phyloP scores from a whole-genome alignment of 2,888 invertebrate species.

The Eupithecia pulchellata region DNA sequence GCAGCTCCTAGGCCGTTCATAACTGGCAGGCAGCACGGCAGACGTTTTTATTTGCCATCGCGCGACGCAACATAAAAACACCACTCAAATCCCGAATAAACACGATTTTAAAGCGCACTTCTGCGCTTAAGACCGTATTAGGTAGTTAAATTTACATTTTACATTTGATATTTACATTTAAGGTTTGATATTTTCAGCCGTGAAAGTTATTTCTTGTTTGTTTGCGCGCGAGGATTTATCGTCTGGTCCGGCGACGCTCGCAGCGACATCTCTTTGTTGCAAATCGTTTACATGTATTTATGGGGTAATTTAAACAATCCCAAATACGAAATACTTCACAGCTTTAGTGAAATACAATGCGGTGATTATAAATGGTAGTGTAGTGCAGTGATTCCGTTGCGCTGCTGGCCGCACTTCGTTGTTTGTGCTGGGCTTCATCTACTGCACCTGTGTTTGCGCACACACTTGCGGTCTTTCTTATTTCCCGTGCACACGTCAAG shows the following conservation, averaged over 20 bases:
- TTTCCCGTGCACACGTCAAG: neutral
- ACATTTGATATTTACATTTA: constrained; percentile 81
- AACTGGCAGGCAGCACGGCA: constrained; percentile 66
- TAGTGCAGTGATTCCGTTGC: constrained; percentile 30
- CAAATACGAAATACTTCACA: constrained; percentile 71
- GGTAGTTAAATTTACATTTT: constrained; percentile 84
- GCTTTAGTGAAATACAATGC: constrained; percentile 63
- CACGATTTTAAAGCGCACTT: constrained; percentile 75
- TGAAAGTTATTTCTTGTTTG: constrained; percentile 77
- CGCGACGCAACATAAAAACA: constrained; percentile 79
- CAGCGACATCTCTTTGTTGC: constrained; percentile 72
- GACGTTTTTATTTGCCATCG: constrained; percentile 81
- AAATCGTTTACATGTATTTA: constrained; percentile 76
- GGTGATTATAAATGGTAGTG: constrained; percentile 57
- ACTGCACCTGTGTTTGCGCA: neutral
- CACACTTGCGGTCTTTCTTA: neutral
- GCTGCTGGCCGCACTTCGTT: constrained; percentile 14
- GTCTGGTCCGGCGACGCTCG: constrained; percentile 59
- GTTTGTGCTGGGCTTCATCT: neutral
- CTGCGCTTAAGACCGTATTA: constrained; percentile 77
- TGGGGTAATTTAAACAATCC: constrained; percentile 75
- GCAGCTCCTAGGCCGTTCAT: constrained; percentile 77
- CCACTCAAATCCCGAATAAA: constrained; percentile 80
- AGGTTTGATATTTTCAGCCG: constrained; percentile 82
- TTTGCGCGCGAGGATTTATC: constrained; percentile 72